phyloP scores from a whole-genome alignment of 2,888 invertebrate species.

The Mythimna loreyi region DNA sequence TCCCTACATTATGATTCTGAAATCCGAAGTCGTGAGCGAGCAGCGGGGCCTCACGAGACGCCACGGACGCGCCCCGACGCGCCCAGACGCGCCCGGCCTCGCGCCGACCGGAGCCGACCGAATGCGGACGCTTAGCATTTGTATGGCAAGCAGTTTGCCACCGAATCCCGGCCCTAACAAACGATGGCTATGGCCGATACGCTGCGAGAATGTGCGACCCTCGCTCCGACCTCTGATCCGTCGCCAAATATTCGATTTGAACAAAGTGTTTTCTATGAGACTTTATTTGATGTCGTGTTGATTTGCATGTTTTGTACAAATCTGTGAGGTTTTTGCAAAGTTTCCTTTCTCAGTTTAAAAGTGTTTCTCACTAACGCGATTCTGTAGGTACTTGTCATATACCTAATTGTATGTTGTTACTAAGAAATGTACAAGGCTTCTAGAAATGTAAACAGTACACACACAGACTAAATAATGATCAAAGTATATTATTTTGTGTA shows the following conservation, averaged over 20 bases:
- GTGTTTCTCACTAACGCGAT: background rate
- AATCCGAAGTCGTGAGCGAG: conserved; percentile 46
- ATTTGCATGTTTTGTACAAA: conserved; percentile 59
- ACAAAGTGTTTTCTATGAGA: conserved; percentile 65
- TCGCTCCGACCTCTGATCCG: conserved; percentile 54
- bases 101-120: conserved; percentile 26
- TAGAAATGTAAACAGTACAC: background rate
- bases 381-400: background rate
- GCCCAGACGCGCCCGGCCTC: conserved; percentile 27
- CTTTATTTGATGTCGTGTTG: conserved; percentile 62
- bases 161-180: conserved; percentile 63
- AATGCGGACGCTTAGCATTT: conserved; percentile 71
- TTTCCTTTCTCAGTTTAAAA: conserved; percentile 9
- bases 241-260: conserved; percentile 65
- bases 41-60: conserved; percentile 63
- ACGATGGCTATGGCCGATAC: conserved; percentile 66
- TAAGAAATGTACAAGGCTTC: background rate
- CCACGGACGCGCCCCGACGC: conserved; percentile 36
- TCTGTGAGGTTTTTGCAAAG: conserved; percentile 14
- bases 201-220: conserved; percentile 61
- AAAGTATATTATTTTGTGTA: background rate
- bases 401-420: background rate
- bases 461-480: background rate
- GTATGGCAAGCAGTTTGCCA: conserved; percentile 70
- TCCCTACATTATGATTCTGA: conserved; percentile 63